phyloP scores from a whole-genome alignment of 2,113 vertebrate genomes.

The Rafetus swinhoei region DNA sequence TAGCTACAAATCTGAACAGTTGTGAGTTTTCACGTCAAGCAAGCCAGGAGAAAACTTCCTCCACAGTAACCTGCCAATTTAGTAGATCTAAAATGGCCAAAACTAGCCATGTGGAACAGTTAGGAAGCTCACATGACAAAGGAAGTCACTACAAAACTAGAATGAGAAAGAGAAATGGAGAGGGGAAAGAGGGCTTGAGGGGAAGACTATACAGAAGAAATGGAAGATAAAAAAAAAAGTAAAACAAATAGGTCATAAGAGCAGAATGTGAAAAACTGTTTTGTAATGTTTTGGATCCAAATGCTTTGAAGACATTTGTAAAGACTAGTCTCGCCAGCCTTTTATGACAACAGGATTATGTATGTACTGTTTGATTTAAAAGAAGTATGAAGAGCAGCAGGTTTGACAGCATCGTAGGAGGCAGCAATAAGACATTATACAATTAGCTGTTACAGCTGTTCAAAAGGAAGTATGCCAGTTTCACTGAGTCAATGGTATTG shows the following conservation, averaged over 20 bases:
- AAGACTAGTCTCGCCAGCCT: neutral
- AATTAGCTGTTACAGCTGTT: constrained; percentile 5
- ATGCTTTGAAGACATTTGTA: neutral
- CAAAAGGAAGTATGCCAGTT: neutral
- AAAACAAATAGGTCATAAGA: neutral
- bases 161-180: too few species aligned
- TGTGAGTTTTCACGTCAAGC: neutral
- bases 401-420: neutral
- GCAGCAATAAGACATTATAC: neutral
- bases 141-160: too few species aligned
- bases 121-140: too few species aligned
- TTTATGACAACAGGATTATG: neutral
- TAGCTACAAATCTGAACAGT: neutral
- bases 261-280: neutral
- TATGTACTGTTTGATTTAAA: neutral
- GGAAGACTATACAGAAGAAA: neutral
- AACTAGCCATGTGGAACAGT: neutral
- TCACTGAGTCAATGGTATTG: constrained; percentile 36
- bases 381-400: constrained; percentile 37
- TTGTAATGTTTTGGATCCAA: neutral
- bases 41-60: neutral
- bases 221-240: neutral
- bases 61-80: neutral
- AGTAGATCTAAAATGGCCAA: neutral
- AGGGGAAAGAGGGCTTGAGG: too few species aligned